phyloP scores from a whole-genome alignment of 2,113 vertebrate species.

The western clawed frog (Xenopus tropicalis) region DNA sequence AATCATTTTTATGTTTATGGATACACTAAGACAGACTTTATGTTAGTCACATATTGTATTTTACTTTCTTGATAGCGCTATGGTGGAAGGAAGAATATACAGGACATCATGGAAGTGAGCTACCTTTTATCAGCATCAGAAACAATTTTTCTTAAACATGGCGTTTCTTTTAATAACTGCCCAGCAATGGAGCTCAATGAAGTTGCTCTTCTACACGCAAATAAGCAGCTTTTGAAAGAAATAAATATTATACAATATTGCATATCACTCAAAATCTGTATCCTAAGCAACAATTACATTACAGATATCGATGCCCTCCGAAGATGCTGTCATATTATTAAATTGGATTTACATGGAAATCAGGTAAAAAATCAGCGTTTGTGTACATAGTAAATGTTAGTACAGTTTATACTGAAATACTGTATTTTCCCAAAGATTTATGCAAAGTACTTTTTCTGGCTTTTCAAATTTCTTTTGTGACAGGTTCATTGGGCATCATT shows the following conservation, averaged over 20 bases:
- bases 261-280: conserved; percentile 56
- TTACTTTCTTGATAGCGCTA: too few relatives aligned
- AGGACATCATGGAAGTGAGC: conserved; percentile 36
- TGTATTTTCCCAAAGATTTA: too few relatives aligned
- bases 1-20: too few relatives aligned
- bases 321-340: conserved; percentile 57
- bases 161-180: conserved; percentile 31
- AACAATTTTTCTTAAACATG: conserved; percentile 37
- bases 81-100: not conserved
- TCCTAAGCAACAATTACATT: conserved; percentile 61
- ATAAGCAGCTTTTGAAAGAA: conserved; percentile 50
- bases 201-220: conserved; percentile 52
- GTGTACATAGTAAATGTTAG: too few relatives aligned
- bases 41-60: too few relatives aligned
- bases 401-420: too few relatives aligned
- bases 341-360: conserved; percentile 64
- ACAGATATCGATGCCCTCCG: conserved; percentile 54
- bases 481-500: too few relatives aligned
- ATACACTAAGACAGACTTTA: too few relatives aligned
- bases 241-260: conserved; percentile 50
- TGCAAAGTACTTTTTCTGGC: too few relatives aligned
- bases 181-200: conserved; percentile 46
- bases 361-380: conserved; percentile 51
- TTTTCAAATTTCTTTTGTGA: too few relatives aligned
- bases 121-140: conserved; percentile 49